Evolutionary conservation across 2,113 vertebrate genomes (phyloP).

Genomic region (Ophiodon elongatus): DNA sequence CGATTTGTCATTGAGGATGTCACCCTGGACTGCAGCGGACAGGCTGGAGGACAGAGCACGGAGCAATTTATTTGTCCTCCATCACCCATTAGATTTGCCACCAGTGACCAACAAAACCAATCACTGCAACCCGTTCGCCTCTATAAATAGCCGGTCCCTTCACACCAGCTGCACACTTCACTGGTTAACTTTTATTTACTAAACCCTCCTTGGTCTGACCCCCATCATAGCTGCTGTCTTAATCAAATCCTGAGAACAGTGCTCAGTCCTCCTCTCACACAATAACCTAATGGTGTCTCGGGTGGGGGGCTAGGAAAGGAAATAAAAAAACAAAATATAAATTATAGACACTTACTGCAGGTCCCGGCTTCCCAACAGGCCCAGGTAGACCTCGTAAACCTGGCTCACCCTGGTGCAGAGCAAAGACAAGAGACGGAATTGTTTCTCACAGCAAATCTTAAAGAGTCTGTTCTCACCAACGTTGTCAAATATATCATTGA

Average conservation of each 20-base stretch:
- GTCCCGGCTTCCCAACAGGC: constrained; percentile 84
- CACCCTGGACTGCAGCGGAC: neutral
- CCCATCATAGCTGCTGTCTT: constrained; percentile 13
- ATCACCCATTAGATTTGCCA: constrained; percentile 34
- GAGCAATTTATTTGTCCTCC: constrained; percentile 24
- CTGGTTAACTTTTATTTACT: constrained; percentile 26
- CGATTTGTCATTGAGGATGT: neutral
- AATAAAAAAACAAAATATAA: constrained; percentile 29
- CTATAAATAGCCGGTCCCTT: constrained; percentile 16
- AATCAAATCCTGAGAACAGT: constrained; percentile 34
- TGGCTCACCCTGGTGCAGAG: constrained; percentile 82
- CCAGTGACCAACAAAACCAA: constrained; percentile 46
- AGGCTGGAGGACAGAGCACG: neutral
- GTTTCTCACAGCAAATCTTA: neutral
- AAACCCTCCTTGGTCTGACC: constrained; percentile 39
- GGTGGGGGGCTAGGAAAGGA: neutral
- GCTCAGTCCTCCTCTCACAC: constrained; percentile 8
- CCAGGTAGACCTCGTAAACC: constrained; percentile 85
- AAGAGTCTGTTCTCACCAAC: neutral
- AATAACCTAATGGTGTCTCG: neutral
- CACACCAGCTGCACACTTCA: constrained; percentile 34
- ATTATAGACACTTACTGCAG: constrained; percentile 79
- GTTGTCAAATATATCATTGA: neutral
- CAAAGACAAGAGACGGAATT: neutral
- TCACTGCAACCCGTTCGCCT: constrained; percentile 18